phyloP scores from a whole-genome alignment of 2,113 vertebrate species.

The Fregetta grallaria region DNA sequence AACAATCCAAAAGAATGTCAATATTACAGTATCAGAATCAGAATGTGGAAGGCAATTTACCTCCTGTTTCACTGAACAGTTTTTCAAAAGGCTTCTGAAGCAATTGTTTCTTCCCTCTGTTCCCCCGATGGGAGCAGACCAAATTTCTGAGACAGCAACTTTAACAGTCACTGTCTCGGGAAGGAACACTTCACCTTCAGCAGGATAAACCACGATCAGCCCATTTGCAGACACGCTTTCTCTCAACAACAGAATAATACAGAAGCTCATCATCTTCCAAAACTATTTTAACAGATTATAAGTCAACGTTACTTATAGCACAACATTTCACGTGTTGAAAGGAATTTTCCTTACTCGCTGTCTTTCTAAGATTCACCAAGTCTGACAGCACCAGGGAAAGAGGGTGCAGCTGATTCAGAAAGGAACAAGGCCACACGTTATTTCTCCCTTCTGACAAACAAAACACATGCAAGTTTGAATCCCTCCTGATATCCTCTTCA shows the following conservation, averaged over 20 bases:
- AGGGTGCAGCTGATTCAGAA: not conserved
- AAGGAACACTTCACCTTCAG: not conserved
- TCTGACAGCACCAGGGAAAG: not conserved
- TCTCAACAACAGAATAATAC: not conserved
- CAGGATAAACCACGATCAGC: not conserved
- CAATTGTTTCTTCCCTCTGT: not conserved
- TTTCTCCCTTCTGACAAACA: not conserved
- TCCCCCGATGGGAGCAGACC: not conserved
- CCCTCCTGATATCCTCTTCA: not conserved
- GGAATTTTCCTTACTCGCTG: not conserved
- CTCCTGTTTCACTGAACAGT: not conserved
- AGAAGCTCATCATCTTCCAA: not conserved
- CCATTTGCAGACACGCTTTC: not conserved
- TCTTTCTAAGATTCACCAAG: not conserved
- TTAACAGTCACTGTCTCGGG: not conserved
- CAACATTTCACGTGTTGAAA: not conserved
- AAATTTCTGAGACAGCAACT: not conserved
- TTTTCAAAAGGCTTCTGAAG: not conserved
- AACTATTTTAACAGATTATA: not conserved
- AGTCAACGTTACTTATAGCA: not conserved
- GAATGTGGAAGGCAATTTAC: not conserved
- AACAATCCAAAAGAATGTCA: not conserved
- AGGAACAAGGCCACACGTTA: accelerated
- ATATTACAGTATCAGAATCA: not conserved
- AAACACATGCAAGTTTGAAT: not conserved